Base-by-base conservation (phyloP, 2,888 invertebrate genomes). In the Omphaloscelis lunosa region DNA sequence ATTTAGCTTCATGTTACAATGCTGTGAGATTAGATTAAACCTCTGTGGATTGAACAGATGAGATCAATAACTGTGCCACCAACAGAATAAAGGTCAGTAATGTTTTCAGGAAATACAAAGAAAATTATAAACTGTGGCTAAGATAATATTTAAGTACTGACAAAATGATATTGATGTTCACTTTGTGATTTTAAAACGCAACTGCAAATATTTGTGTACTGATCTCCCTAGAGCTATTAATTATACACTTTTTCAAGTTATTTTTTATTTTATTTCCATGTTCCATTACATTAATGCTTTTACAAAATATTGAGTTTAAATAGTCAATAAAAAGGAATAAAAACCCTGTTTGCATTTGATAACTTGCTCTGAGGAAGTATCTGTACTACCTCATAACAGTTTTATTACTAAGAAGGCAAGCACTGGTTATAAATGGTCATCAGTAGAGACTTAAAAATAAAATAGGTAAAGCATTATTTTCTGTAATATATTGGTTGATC, bases 191-290 rank as follows among this genome's bases (percentile, higher is more conserved):
- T 69, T 83, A 77, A 80, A 82, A 83, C 81, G 34, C 75, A 83
- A 85, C 80, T 81, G 82, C 77, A 77, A 86, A 89, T 86, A 86
- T 88, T 89, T 90, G 86, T 90, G 77, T 90, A 90, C 85, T 89
- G 91, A 92, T 93, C 93, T 92, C 93, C 91, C 89, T 91, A 90
- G 86, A 90, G 89, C 88, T 91, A 89, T 88, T 90, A 89, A 91
- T 90, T 92, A 91, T 93, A 93, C 90, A 93, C 85, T 89, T 91
- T 92, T 92, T 89, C 88, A 89, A 91, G 86, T 91, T 90, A 86
- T 48, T 27, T 12, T 65, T 77, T 79, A 17, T 67, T 85, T 91
- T 91, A 90, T 89, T 89, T 89, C 88, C 75, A 53, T 41, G 1
- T 27, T 39, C 12, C 59, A 61, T 53, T 68, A 39, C 17, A n/a